Base-by-base conservation (phyloP, 2,113 vertebrate species). In the Arothron firmamentum region DNA sequence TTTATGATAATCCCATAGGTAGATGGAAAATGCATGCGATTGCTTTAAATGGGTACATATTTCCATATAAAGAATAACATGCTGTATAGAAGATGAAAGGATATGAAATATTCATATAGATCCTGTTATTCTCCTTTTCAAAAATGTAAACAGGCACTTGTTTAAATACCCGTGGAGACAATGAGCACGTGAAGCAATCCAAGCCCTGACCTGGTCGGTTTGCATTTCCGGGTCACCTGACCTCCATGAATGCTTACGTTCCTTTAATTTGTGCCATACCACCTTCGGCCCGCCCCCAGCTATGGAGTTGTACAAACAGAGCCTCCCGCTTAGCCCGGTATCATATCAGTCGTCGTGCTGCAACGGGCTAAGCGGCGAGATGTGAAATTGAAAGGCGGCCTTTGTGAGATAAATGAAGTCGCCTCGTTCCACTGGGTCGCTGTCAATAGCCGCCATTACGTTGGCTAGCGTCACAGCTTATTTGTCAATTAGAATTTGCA, bases 381-480 rank as follows among this genome's bases (percentile, higher is more conserved):
- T 87, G 88, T 91, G 89, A 90, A 91, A 90, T 90, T 90, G 88
- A 89, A 90, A 90, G 81, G 84, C 86, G 75, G 86, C 82, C 85
- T 79, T 87, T 89, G 89, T 89, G 89, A 89, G 89, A 90, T 87
- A 89, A 89, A 87, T 86, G 88, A 77, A 77, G 83, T 75, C 79
- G 65, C 70, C 25, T 77, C 71, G 53, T 72, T 72, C 78, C 79
- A 70, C 79, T 83, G 74, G 79, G 83, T 65, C 75, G 74, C 75
- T 86, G 87, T 89, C 87, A 86, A 79, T 71, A 80, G 70, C 76
- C 79, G 72, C 82, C 82, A 74, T 81, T 74, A 78, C 78, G 52
- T 76, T 64, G 73, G 81, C 81, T 68, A 75, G 86, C 80, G 83
- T 74, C 74, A 76, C 59, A 76, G 69, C 72, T 87, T 75, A 75